Evolutionary conservation across 2,888 invertebrate genomes (phyloP), one percentile per base, ranked within the genome.

Genomic region (Elegia similella): DNA sequence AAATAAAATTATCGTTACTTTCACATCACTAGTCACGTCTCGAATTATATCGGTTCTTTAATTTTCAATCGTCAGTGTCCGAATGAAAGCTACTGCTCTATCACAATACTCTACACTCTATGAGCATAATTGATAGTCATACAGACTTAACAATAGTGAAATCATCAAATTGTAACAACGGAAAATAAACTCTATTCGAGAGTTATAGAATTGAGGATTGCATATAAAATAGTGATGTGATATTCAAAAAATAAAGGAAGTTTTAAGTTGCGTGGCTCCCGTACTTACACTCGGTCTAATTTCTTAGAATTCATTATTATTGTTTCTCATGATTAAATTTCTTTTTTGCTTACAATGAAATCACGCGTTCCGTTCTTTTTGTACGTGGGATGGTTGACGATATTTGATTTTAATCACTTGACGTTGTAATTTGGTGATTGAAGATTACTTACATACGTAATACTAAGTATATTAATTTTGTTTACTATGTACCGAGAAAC

Each of bases 271-370:
- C 90, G 90, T 89, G 91, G 91, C 91, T 91, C 80, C 90, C 79
- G 90, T 86, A 89, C 84, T 91, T 91, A 91, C 88, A 78, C 80
- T 76, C 78, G 80, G 78, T 83, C 87, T 88, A 88, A 87, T 89
- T 90, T 90, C 86, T 87, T 74, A 84, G 89, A 84, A 85, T 82
- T 84, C 83, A 76, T 86, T 85, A 90, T 88, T 89, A 89, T 88
- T 90, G 88, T 91, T 91, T 91, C 91, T 88, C 89, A 89, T 91
- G 88, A 90, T 90, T 91, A 89, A 90, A 86, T 90, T 90, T 88
- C 88, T 90, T 90, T 89, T 88, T 88, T 84, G 84, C 82, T 77
- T 69, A 86, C 86, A 86, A 84, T 88, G 73, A 78, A 82, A 81
- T 82, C 79, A 83, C 75, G 76, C 81, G 77, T 80, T 76, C 72